Evolutionary conservation across 1,140 invertebrate species (phyloP), one percentile per base, ranked within the genome.

Genomic region (Chironomus striatipennis): DNA sequence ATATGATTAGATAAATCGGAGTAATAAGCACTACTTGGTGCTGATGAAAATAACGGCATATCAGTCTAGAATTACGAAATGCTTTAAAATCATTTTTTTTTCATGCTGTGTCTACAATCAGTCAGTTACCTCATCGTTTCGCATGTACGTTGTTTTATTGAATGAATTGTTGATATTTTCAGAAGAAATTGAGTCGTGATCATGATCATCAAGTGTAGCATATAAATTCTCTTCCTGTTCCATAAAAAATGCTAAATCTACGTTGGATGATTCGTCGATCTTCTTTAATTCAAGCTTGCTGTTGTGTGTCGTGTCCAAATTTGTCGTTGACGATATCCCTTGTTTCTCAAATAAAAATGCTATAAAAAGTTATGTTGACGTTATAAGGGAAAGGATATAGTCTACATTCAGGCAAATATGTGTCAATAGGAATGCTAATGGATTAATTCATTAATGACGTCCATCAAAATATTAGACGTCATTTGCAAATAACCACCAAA

Each of bases 11-110:
- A 84, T 8, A 87, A 80, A 77, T 88, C 87, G 70, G 86, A 87
- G 79, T 88, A 88, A 77, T 88, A 88, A 0, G 87, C 87, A 79
- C 86, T 88, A 76, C 87, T 88, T 2, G 87, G 87, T 1, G 87
- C 86, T 75, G 86, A 87, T 73, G 85, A 86, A 8, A 84, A 76
- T 73, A 81, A 83, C 10, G 84, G 85, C 0, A 84, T 84, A 73
- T 87, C 86, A 70, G n/a, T 70, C 65, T 70, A 8, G 10, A 70
- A 70, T 20, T 70, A 70, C 7, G 10, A 70, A 10, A 20, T 70
- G 17, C 9, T 7, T 70, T 70, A 18, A 70, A 70, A 18, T 18
- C 18, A 20, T 70, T 70, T 8, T 67, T 1, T 65, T 67, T 67
- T 67, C 18, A 67, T n/a, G 3, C 2, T 4, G 1, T 67, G 5